A percentile compares a stretch with the other conserved stretches of the same genome.
Evolutionary conservation across 37 sponge, comb jelly and placozoan species (phyloP).

Genomic region (Tethya wilhelma): DNA sequence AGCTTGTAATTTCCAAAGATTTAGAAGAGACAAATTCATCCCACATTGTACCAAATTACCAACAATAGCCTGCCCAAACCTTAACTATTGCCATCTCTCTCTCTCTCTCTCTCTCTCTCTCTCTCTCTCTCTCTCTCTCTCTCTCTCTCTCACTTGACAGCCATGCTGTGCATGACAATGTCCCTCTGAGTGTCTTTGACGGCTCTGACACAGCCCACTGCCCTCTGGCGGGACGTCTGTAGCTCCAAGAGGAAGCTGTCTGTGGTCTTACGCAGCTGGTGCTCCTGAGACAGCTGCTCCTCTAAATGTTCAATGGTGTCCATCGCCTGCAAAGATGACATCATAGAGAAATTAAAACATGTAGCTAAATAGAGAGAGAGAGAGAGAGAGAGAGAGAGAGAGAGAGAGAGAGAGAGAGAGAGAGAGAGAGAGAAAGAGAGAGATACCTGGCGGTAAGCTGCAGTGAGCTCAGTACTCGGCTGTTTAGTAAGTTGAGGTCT

Average conservation of each 20-base stretch:
- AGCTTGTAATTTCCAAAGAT: too few relatives aligned
- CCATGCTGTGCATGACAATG: constrained; percentile 33
- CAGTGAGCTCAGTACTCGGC: constrained; percentile 42
- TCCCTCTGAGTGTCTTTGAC: constrained; percentile 15
- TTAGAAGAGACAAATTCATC: too few relatives aligned
- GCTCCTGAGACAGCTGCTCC: constrained; percentile 41
- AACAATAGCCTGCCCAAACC: too few relatives aligned
- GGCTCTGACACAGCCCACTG: background rate
- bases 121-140: background rate
- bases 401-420: too few relatives aligned
- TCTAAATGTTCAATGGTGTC: constrained; percentile 18
- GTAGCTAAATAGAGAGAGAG: too few relatives aligned
- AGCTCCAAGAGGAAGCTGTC: constrained; percentile 55
- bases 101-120: too few relatives aligned
- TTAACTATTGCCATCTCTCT: too few relatives aligned
- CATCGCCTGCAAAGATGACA: constrained; percentile 22
- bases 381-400: too few relatives aligned
- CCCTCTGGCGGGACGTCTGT: constrained; percentile 32
- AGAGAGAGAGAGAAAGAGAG: too few relatives aligned
- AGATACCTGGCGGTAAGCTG: constrained; percentile 37
- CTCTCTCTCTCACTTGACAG: constrained; percentile 30
- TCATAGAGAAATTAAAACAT: too few relatives aligned
- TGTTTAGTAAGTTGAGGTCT: constrained; percentile 38
- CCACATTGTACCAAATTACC: too few relatives aligned
- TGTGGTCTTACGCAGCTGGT: constrained; percentile 42